phyloP scores from a whole-genome alignment of 2,797 vertebrate genomes.

The Gorsachius magnificus region DNA sequence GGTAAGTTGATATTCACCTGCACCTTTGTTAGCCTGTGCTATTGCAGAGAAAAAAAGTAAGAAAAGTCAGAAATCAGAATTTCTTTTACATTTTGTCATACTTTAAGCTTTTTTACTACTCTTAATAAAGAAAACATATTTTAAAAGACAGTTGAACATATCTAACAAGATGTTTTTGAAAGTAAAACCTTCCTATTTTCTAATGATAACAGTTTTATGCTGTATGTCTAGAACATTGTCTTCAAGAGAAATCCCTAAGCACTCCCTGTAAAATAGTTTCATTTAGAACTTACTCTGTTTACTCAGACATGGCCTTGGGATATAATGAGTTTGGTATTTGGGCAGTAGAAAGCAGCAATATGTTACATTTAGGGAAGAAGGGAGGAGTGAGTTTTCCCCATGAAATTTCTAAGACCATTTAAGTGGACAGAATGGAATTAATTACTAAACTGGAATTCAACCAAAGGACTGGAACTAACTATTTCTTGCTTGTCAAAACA shows the following conservation, averaged over 20 bases:
- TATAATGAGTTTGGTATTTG: slow-evolving; percentile 7
- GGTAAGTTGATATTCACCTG: neutral
- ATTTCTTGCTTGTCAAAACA: neutral
- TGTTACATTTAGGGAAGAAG: neutral
- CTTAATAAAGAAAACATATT: neutral
- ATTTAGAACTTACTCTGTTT: slow-evolving; percentile 1
- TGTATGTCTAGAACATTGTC: neutral
- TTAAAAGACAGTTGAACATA: neutral
- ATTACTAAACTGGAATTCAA: slow-evolving; percentile 12
- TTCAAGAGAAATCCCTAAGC: neutral
- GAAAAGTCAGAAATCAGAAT: neutral
- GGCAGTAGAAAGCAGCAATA: neutral
- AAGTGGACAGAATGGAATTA: slow-evolving; percentile 3
- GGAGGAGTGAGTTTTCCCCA: neutral
- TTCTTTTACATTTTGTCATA: neutral
- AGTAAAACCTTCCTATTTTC: neutral
- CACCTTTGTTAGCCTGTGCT: neutral
- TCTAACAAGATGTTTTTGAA: neutral
- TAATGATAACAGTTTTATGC: neutral
- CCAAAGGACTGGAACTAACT: neutral
- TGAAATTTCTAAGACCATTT: neutral
- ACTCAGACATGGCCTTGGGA: neutral
- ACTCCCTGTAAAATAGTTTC: neutral
- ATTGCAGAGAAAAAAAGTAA: neutral
- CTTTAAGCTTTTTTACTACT: neutral